A percentile compares a stretch with the other conserved stretches of the same genome.
phyloP scores from a whole-genome alignment of 1,140 invertebrate genomes.

The Nomia melanderi region DNA sequence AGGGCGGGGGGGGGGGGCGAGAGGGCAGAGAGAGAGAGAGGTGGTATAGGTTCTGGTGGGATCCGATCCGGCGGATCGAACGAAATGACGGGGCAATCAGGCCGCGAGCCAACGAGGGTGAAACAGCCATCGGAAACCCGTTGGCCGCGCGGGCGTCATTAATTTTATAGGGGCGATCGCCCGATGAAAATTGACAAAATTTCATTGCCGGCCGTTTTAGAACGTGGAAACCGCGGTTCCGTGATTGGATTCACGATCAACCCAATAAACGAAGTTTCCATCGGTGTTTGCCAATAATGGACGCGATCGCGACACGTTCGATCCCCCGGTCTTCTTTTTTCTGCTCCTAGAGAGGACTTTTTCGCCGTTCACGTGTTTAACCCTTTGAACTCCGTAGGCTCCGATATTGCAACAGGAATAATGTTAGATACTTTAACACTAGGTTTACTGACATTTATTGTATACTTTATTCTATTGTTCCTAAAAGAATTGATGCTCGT shows the following conservation, averaged over 20 bases:
- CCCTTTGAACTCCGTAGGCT: too few species aligned
- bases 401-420: too few species aligned
- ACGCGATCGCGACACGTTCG: not conserved
- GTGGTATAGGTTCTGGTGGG: not conserved
- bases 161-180: slow-evolving; percentile 29
- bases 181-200: slow-evolving; percentile 78
- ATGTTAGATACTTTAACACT: too few species aligned
- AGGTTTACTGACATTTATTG: too few species aligned
- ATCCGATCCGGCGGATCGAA: slow-evolving; percentile 25
- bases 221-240: slow-evolving; percentile 77
- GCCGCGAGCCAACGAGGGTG: slow-evolving; percentile 41
- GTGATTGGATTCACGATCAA: slow-evolving; percentile 71
- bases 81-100: slow-evolving; percentile 44
- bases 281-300: not conserved
- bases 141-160: slow-evolving; percentile 20
- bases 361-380: too few species aligned
- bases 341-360: too few species aligned
- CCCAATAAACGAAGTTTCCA: slow-evolving; percentile 2
- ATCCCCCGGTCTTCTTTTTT: too few species aligned
- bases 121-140: slow-evolving; percentile 38
- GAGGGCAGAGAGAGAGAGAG: too few species aligned
- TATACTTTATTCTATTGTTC: too few species aligned
- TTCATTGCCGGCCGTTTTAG: slow-evolving; percentile 79
- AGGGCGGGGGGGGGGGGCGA: too few species aligned
- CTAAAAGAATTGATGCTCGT: too few species aligned